Conservation (phyloP, 1,140 invertebrate species). For the Conus ventricosus region DNA sequence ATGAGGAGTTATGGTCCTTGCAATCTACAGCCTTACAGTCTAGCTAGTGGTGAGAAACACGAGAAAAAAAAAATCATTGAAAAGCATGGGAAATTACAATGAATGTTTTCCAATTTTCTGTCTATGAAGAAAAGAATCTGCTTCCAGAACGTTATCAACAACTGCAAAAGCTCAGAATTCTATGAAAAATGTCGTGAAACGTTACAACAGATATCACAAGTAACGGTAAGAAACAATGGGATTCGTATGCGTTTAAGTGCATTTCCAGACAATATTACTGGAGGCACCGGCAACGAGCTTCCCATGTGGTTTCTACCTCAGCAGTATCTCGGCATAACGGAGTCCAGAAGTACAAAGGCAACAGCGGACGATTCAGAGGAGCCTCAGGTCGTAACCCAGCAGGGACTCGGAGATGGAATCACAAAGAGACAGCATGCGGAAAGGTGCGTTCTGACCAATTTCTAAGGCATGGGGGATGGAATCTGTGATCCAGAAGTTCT, state of each 20-base stretch:
- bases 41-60: no score
- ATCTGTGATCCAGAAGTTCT: conserved; percentile 74
- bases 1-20: no score
- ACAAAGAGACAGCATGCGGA: conserved; percentile 70
- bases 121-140: no score
- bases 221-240: no score
- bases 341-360: neutral
- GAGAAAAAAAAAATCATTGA: no score
- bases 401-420: conserved; percentile 69
- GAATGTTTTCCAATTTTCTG: no score
- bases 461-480: conserved; percentile 71
- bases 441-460: conserved; percentile 68
- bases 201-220: no score
- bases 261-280: conserved; percentile 29
- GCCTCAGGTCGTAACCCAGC: conserved; percentile 71
- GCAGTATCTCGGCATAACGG: neutral
- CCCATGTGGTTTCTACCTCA: conserved; percentile 4
- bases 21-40: no score
- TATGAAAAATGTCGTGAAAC: no score
- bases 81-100: no score
- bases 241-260: conserved; percentile 19
- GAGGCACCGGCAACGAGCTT: neutral
- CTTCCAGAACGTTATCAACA: no score
- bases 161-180: no score
- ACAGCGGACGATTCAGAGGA: neutral